phyloP scores from a whole-genome alignment of 2,113 vertebrate species.

The Corydoras sp. region DNA sequence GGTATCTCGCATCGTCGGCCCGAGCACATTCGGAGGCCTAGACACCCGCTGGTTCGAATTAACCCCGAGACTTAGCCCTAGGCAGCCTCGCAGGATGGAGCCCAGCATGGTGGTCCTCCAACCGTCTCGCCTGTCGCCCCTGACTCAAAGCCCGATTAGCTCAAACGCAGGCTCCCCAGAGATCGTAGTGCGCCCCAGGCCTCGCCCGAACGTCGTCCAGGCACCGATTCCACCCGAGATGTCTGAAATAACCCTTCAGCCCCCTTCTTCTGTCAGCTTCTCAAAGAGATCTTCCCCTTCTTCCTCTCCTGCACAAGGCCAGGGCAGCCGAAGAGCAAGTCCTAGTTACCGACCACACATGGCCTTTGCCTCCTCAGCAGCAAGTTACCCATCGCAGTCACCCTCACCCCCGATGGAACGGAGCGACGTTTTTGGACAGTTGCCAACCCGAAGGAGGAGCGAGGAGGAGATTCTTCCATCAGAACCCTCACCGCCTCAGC shows the following conservation, averaged over 20 bases:
- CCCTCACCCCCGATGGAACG: slow-evolving; percentile 78
- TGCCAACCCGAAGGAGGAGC: slow-evolving; percentile 79
- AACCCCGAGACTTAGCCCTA: slow-evolving; percentile 86
- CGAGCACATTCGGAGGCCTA: slow-evolving; percentile 88
- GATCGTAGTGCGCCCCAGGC: slow-evolving; percentile 85
- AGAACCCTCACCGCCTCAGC: slow-evolving; percentile 83
- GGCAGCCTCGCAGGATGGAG: slow-evolving; percentile 87
- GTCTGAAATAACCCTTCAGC: slow-evolving; percentile 93
- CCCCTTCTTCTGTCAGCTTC: slow-evolving; percentile 87
- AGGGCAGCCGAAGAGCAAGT: slow-evolving; percentile 76
- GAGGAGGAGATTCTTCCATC: slow-evolving; percentile 90
- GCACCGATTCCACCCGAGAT: slow-evolving; percentile 75
- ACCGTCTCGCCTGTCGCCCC: slow-evolving; percentile 93
- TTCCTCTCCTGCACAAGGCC: slow-evolving; percentile 86
- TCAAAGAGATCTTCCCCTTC: slow-evolving; percentile 91
- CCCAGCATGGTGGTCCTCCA: slow-evolving; percentile 96
- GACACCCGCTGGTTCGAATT: slow-evolving; percentile 96
- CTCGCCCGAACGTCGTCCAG: slow-evolving; percentile 84
- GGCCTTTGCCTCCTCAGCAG: slow-evolving; percentile 82
- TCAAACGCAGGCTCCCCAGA: slow-evolving; percentile 90
- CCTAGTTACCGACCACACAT: slow-evolving; percentile 73
- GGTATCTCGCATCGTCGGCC: slow-evolving; percentile 77
- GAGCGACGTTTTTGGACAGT: slow-evolving; percentile 86
- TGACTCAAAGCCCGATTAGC: slow-evolving; percentile 94
- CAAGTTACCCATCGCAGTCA: slow-evolving; percentile 81